Conservation (phyloP, 2,797 vertebrate genomes). For the Helicolenus hilgendorfi region DNA sequence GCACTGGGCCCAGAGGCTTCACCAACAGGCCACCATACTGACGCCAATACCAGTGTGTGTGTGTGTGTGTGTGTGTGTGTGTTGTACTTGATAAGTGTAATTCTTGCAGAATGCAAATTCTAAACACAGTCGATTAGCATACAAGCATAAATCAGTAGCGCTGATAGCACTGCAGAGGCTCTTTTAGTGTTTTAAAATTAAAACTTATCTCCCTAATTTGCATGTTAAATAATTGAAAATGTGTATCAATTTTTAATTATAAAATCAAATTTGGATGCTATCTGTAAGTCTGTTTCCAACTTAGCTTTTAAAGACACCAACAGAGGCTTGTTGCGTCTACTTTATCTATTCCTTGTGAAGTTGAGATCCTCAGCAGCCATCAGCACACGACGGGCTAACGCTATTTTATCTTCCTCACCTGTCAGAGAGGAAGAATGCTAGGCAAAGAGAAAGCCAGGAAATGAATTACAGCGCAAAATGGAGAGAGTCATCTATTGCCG, state of each 20-base stretch:
- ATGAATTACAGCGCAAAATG: slow-evolving; percentile 72
- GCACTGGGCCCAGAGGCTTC: slow-evolving; percentile 15
- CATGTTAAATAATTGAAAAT: slow-evolving; percentile 49
- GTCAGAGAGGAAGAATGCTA: slow-evolving; percentile 39
- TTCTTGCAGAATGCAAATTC: slow-evolving; percentile 48
- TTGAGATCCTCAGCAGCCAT: slow-evolving; percentile 18
- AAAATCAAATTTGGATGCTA: slow-evolving; percentile 45
- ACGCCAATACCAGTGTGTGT: neutral
- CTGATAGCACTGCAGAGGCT: slow-evolving; percentile 23
- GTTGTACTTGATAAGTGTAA: neutral
- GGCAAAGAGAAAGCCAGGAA: slow-evolving; percentile 57
- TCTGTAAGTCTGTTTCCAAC: slow-evolving; percentile 10
- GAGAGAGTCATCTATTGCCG: slow-evolving; percentile 69
- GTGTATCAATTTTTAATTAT: slow-evolving; percentile 42
- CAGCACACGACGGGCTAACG: slow-evolving; percentile 32
- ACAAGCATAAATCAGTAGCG: slow-evolving; percentile 18
- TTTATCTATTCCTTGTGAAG: neutral
- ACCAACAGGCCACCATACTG: neutral
- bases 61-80: neutral
- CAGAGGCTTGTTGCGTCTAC: neutral
- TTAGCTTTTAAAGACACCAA: neutral
- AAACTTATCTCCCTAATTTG: slow-evolving; percentile 55
- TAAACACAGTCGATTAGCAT: slow-evolving; percentile 54
- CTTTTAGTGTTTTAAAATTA: slow-evolving; percentile 18
- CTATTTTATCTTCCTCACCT: slow-evolving; percentile 62